These are phyloP conservation scores for Diarsia mendica DNA, from an alignment of 2,888 invertebrate species.

Conservation along the genomic window DNA sequence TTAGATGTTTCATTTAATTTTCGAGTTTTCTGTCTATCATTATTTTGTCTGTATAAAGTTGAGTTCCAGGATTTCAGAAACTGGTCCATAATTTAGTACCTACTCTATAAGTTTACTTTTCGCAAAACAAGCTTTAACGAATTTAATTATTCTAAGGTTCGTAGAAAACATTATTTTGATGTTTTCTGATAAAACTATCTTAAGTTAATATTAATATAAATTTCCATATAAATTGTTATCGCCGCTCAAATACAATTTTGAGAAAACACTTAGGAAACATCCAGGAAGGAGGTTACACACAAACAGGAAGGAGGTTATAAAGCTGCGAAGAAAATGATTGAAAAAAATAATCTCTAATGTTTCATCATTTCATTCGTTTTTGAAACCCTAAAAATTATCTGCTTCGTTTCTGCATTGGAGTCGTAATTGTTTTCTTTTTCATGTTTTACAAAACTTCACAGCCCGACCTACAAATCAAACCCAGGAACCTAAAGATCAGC, in stretches of 20 bases:
- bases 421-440: neutral
- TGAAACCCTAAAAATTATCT: neutral
- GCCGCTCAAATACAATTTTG: neutral
- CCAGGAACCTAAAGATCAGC: neutral
- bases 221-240: neutral
- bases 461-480: neutral
- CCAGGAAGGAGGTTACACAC: no score
- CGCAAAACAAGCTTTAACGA: neutral
- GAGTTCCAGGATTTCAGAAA: neutral
- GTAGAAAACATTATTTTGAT: neutral
- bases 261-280: neutral
- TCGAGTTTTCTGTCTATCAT: slow-evolving; percentile 9
- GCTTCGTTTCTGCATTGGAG: neutral
- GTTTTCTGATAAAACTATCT: neutral
- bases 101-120: slow-evolving; percentile 3
- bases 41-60: neutral
- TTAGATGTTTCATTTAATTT: slow-evolving; percentile 13
- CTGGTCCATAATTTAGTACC: neutral
- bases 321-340: neutral
- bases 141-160: neutral
- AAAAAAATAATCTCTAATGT: neutral
- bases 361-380: neutral
- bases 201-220: neutral
- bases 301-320: no score
- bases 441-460: no score